These are phyloP conservation scores for Herminia tarsipennalis DNA, from an alignment of 2,888 invertebrate species.

Conservation along the genomic window DNA sequence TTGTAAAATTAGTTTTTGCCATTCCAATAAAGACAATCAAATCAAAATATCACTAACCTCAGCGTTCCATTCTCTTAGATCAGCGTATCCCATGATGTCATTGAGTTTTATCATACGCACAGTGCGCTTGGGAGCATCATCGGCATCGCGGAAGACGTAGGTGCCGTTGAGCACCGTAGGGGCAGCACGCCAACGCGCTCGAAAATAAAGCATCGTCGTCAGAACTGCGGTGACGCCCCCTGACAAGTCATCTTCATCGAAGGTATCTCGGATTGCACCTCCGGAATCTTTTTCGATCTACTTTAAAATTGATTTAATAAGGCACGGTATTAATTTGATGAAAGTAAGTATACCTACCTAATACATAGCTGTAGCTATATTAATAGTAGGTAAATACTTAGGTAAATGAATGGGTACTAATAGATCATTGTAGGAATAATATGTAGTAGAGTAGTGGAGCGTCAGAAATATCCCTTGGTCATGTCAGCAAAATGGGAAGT, in stretches of 20 bases:
- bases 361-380: no score
- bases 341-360: no score
- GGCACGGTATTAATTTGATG: background rate
- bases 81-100: conserved; percentile 71
- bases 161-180: conserved; percentile 78
- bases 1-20: conserved; percentile 11
- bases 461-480: no score
- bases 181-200: conserved; percentile 73
- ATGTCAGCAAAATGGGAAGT: background rate
- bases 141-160: conserved; percentile 56
- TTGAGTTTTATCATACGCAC: conserved; percentile 75
- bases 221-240: conserved; percentile 60
- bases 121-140: conserved; percentile 48
- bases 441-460: no score
- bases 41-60: no score
- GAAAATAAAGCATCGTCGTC: conserved; percentile 67
- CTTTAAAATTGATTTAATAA: background rate
- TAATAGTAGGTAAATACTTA: no score
- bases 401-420: no score
- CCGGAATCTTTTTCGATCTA: conserved; percentile 71
- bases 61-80: conserved; percentile 68
- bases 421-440: no score
- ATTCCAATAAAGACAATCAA: no score
- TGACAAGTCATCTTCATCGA: conserved; percentile 70
- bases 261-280: conserved; percentile 72